These are phyloP conservation scores for Raja brachyura DNA, from an alignment of 2,113 vertebrate genomes.

Conservation along the genomic window DNA sequence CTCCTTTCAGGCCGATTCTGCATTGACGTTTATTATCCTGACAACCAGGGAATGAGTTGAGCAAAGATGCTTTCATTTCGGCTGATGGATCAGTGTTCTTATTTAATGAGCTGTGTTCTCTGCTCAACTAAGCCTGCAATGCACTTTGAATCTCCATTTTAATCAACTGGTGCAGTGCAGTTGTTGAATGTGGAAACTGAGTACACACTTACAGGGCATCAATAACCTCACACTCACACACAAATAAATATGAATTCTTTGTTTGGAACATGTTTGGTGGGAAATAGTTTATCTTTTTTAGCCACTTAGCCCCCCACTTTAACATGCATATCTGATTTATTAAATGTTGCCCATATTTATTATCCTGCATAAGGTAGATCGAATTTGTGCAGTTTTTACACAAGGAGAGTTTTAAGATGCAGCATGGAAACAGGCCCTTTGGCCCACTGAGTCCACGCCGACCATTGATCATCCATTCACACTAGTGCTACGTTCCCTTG, in stretches of 20 bases:
- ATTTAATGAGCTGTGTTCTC: not conserved
- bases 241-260: not conserved
- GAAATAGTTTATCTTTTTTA: not conserved
- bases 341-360: not conserved
- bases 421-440: too few relatives aligned
- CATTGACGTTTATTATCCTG: slow-evolving; percentile 17
- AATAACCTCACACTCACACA: not conserved
- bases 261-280: not conserved
- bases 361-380: not conserved
- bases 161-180: not conserved
- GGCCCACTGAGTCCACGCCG: too few relatives aligned
- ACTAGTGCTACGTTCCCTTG: too few relatives aligned
- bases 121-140: not conserved
- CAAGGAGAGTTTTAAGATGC: not conserved
- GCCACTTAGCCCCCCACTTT: not conserved
- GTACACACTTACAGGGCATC: not conserved
- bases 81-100: not conserved
- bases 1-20: slow-evolving; percentile 15
- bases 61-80: slow-evolving; percentile 23
- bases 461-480: too few relatives aligned
- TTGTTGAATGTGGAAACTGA: not conserved
- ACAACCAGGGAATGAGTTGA: not conserved
- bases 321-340: not conserved
- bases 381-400: not conserved
- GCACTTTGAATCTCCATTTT: not conserved